phyloP scores from a whole-genome alignment of 2,797 vertebrate genomes.

The Rhadinocentrus ornatus region DNA sequence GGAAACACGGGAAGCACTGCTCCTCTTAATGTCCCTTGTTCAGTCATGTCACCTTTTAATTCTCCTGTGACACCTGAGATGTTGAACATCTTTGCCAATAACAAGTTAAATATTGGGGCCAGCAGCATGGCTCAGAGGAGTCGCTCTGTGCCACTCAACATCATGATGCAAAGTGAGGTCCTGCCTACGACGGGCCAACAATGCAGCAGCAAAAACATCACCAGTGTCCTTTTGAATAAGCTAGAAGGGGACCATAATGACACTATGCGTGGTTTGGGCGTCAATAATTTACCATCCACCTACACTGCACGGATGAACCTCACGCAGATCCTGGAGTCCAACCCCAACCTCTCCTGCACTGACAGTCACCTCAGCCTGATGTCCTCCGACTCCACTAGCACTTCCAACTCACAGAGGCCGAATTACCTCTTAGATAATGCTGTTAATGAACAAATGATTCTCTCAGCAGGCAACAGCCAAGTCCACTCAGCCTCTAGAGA shows the following conservation, averaged over 20 bases:
- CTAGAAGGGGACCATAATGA: slow-evolving; percentile 91
- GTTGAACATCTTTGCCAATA: slow-evolving; percentile 88
- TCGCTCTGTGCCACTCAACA: slow-evolving; percentile 94
- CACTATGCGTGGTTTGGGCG: slow-evolving; percentile 89
- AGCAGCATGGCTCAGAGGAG: slow-evolving; percentile 94
- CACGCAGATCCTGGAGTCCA: slow-evolving; percentile 95
- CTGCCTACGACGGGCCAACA: slow-evolving; percentile 85
- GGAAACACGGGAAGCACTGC: slow-evolving; percentile 86
- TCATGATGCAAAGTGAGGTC: slow-evolving; percentile 98
- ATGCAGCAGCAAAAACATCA: slow-evolving; percentile 88
- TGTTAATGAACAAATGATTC: slow-evolving; percentile 87
- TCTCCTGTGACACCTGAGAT: slow-evolving; percentile 89
- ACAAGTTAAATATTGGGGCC: slow-evolving; percentile 84
- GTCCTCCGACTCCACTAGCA: slow-evolving; percentile 80
- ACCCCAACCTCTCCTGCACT: slow-evolving; percentile 82
- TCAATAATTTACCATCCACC: slow-evolving; percentile 92
- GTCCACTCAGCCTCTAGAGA: slow-evolving; percentile 80
- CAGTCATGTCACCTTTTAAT: slow-evolving; percentile 89
- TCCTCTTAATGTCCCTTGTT: slow-evolving; percentile 82
- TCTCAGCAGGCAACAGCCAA: slow-evolving; percentile 87
- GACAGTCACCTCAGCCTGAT: slow-evolving; percentile 88
- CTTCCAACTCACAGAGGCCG: slow-evolving; percentile 90
- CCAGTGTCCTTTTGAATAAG: slow-evolving; percentile 92
- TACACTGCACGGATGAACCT: slow-evolving; percentile 99
- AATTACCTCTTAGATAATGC: slow-evolving; percentile 92